Conservation (phyloP, 2,113 vertebrate species). For the Sardina pilchardus region DNA sequence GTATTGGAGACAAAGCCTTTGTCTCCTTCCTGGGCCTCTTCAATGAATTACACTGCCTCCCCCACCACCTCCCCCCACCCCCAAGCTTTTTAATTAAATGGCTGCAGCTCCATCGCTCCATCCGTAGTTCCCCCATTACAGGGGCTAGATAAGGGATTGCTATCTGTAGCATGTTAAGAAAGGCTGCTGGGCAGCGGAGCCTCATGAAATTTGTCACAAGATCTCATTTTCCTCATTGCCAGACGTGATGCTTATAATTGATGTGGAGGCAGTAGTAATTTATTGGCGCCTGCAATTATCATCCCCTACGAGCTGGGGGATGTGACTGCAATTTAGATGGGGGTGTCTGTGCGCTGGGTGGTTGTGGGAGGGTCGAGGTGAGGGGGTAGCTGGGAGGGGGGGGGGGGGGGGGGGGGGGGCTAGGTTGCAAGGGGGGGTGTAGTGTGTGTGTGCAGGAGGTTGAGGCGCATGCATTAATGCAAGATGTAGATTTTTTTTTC, state of each 20-base stretch:
- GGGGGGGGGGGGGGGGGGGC: conserved; percentile 15
- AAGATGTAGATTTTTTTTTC: conserved; percentile 53
- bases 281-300: conserved; percentile 83
- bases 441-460: neutral
- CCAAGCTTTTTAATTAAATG: conserved; percentile 96
- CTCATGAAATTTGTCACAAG: conserved; percentile 86
- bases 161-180: conserved; percentile 86
- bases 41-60: conserved; percentile 76
- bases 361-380: conserved; percentile 40
- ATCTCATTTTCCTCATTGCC: conserved; percentile 87
- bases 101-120: conserved; percentile 85
- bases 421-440: neutral
- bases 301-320: conserved; percentile 77
- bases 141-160: conserved; percentile 84
- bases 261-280: conserved; percentile 83
- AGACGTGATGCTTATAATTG: conserved; percentile 84
- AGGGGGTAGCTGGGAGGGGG: conserved; percentile 26
- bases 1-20: conserved; percentile 79
- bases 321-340: conserved; percentile 83
- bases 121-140: conserved; percentile 83
- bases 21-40: conserved; percentile 78
- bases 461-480: conserved; percentile 58
- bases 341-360: conserved; percentile 39
- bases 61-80: conserved; percentile 56
- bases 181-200: conserved; percentile 80